Evolutionary conservation across 2,888 invertebrate species (phyloP).

Genomic region (Thecophora atra): DNA sequence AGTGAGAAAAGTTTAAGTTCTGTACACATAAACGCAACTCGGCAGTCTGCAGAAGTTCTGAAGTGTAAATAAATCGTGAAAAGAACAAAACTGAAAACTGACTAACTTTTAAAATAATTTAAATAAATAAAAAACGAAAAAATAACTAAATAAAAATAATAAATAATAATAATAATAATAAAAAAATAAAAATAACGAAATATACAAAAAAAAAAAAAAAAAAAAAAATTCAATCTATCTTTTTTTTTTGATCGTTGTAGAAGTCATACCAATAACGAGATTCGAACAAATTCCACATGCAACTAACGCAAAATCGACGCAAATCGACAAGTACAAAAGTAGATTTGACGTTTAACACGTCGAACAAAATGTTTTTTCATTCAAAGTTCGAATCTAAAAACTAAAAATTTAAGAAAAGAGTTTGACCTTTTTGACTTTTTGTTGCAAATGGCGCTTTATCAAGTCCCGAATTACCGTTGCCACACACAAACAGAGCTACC

Average conservation of each 20-base stretch:
- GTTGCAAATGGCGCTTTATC: not conserved
- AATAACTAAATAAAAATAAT: too few species aligned
- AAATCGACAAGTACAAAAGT: not conserved
- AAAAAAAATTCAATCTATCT: too few species aligned
- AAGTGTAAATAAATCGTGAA: constrained; percentile 12
- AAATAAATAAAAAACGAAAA: too few species aligned
- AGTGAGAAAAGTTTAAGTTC: constrained; percentile 1
- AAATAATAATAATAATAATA: too few species aligned
- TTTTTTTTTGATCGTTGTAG: constrained; percentile 44
- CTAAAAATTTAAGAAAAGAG: not conserved
- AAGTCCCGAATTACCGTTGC: constrained; percentile 1
- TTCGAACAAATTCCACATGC: constrained; percentile 56
- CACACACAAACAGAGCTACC: not conserved
- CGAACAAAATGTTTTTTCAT: not conserved
- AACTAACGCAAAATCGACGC: constrained; percentile 48
- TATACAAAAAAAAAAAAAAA: too few species aligned
- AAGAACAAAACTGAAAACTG: not conserved
- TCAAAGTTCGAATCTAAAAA: not conserved
- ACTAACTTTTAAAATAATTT: not conserved
- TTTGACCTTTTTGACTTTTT: constrained; percentile 12
- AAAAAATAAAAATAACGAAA: too few species aligned
- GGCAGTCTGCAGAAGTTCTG: not conserved
- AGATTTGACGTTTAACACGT: too few species aligned
- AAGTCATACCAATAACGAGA: constrained; percentile 50
- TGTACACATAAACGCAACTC: not conserved